Conservation (phyloP, 2,888 invertebrate genomes). For the Therioaphis trifolii region DNA sequence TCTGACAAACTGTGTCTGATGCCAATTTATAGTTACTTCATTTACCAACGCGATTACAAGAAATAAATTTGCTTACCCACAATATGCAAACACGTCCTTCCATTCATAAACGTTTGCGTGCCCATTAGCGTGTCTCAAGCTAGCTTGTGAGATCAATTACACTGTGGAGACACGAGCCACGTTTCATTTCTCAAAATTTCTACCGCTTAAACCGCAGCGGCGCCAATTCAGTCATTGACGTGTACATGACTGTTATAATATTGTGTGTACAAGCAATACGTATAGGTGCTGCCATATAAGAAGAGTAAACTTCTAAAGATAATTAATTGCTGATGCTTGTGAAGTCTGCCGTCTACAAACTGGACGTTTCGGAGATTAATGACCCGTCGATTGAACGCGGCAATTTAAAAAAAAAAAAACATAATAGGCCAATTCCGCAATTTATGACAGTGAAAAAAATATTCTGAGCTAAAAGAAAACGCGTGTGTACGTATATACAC, state of each 20-base stretch:
- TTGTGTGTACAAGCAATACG: neutral
- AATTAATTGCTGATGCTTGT: constrained; percentile 51
- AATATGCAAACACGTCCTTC: too few relatives aligned
- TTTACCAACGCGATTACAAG: too few relatives aligned
- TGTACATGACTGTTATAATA: constrained; percentile 8
- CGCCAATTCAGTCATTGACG: neutral
- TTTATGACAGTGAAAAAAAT: constrained; percentile 27
- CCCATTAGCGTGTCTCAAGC: too few relatives aligned
- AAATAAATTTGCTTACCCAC: too few relatives aligned
- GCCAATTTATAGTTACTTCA: too few relatives aligned
- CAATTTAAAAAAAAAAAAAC: constrained; percentile 3
- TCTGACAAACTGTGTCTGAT: too few relatives aligned
- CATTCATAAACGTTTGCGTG: too few relatives aligned
- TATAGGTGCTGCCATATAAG: constrained; percentile 19
- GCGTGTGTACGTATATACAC: too few relatives aligned
- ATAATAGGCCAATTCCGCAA: constrained; percentile 29
- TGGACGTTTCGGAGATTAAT: constrained; percentile 56
- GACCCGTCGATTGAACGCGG: constrained; percentile 44
- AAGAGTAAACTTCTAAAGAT: constrained; percentile 44
- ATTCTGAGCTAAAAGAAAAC: too few relatives aligned
- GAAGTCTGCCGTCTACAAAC: constrained; percentile 45
- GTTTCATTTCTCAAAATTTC: too few relatives aligned
- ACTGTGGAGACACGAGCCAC: too few relatives aligned
- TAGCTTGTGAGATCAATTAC: too few relatives aligned
- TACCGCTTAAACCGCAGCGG: neutral